Conservation (phyloP, 2,888 invertebrate species). For the Dryococelus australis region DNA sequence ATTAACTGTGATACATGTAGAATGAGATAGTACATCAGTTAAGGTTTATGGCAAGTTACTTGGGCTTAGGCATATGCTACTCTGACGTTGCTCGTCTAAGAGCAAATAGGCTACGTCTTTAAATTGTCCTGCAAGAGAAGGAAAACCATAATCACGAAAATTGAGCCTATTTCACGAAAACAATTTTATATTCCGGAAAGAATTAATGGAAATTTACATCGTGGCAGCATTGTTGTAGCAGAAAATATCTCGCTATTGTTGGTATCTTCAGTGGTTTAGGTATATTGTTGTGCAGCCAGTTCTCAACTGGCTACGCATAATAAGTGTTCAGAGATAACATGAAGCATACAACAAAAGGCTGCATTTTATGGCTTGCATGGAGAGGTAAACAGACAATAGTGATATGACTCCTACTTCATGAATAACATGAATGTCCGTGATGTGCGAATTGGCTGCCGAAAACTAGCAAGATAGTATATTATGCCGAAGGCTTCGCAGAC, state of each 20-base stretch:
- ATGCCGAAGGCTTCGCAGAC: too few relatives aligned
- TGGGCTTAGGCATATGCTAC: neutral
- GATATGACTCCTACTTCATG: neutral
- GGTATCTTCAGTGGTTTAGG: neutral
- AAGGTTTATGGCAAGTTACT: neutral
- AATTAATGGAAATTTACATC: neutral
- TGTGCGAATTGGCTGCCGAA: too few relatives aligned
- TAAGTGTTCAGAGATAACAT: neutral
- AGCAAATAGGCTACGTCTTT: neutral
- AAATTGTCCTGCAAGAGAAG: neutral
- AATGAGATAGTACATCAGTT: neutral
- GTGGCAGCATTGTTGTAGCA: neutral
- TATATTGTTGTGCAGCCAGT: neutral
- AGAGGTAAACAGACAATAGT: neutral
- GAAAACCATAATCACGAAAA: neutral
- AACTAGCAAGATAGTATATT: too few relatives aligned
- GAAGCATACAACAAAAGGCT: neutral
- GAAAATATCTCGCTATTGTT: neutral
- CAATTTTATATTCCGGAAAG: neutral
- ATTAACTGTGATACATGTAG: neutral
- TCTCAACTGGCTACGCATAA: neutral
- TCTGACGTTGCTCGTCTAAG: neutral
- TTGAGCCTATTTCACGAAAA: neutral
- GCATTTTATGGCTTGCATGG: neutral
- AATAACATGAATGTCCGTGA: neutral